phyloP scores from a whole-genome alignment of 1,140 invertebrate genomes.

The Nylanderia fulva region DNA sequence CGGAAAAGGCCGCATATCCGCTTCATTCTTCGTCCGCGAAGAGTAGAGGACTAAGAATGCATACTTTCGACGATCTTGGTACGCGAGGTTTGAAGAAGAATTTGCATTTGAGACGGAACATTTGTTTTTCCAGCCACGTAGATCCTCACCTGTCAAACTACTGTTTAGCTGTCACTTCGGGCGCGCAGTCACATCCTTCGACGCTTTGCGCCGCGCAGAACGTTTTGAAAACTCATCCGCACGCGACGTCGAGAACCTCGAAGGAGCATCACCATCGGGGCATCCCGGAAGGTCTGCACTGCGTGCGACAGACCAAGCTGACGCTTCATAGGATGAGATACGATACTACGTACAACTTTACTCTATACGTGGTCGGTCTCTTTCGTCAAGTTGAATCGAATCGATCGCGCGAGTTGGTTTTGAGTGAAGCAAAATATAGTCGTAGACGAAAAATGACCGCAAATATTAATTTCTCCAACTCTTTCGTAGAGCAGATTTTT shows the following conservation, averaged over 20 bases:
- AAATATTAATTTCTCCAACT: neutral
- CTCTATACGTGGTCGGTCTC: constrained; percentile 82
- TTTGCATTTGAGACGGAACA: neutral
- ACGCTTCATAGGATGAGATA: constrained; percentile 84
- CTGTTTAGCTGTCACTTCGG: constrained; percentile 84
- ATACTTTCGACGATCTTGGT: neutral
- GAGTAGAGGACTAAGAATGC: neutral
- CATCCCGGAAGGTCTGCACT: constrained; percentile 83
- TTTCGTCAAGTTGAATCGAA: constrained; percentile 9
- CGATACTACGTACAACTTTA: constrained; percentile 85
- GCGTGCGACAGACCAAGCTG: constrained; percentile 82
- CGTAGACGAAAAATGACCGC: neutral
- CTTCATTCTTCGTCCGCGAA: no score
- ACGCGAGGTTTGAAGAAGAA: no score
- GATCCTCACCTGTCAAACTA: constrained; percentile 82
- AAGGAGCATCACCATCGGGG: constrained; percentile 75
- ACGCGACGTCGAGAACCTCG: constrained; percentile 65
- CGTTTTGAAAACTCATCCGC: constrained; percentile 78
- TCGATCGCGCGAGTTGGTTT: constrained; percentile 14
- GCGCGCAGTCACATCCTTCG: constrained; percentile 79
- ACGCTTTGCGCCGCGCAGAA: constrained; percentile 84
- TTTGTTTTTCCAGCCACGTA: constrained; percentile 77
- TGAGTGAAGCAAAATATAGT: neutral
- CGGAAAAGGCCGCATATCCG: no score
- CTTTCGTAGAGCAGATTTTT: neutral